Conservation (phyloP, 53 echinoderm and acorn worm species). For the Echinometra lucunter region DNA sequence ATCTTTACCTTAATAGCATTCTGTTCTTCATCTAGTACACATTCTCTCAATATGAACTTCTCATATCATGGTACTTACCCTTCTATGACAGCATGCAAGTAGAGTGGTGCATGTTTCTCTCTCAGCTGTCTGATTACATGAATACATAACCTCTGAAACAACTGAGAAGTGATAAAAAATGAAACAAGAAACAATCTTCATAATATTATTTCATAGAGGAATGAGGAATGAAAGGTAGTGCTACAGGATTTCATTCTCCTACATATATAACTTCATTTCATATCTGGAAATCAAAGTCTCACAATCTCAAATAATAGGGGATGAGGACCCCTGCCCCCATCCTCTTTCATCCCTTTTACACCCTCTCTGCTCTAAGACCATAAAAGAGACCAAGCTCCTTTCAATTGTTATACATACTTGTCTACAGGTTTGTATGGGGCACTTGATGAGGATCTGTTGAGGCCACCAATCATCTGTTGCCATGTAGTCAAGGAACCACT, state of each 20-base stretch:
- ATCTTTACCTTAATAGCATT: too few species aligned
- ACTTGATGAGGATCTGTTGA: conserved; percentile 91
- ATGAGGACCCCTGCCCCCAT: too few species aligned
- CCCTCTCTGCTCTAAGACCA: too few species aligned
- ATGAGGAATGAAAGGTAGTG: too few species aligned
- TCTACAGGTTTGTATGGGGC: conserved; percentile 88
- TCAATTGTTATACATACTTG: conserved; percentile 69
- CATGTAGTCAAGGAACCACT: conserved; percentile 96
- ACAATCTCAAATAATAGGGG: too few species aligned
- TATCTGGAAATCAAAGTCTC: too few species aligned
- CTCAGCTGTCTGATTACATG: conserved; percentile 92
- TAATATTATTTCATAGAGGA: background rate
- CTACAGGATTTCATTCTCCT: too few species aligned
- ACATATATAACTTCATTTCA: too few species aligned
- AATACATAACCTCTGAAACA: conserved; percentile 90
- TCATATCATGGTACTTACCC: conserved; percentile 72
- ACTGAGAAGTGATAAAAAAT: conserved; percentile 63
- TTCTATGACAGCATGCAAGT: conserved; percentile 86
- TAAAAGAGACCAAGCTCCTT: background rate
- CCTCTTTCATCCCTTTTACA: too few species aligned
- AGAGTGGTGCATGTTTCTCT: conserved; percentile 89
- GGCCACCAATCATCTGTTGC: conserved; percentile 97
- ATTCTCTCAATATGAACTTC: background rate
- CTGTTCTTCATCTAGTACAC: too few species aligned
- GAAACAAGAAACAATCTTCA: background rate